These are phyloP conservation scores for Neosilurus hyrtlii DNA, from an alignment of 2,797 vertebrate genomes.

Conservation along the genomic window DNA sequence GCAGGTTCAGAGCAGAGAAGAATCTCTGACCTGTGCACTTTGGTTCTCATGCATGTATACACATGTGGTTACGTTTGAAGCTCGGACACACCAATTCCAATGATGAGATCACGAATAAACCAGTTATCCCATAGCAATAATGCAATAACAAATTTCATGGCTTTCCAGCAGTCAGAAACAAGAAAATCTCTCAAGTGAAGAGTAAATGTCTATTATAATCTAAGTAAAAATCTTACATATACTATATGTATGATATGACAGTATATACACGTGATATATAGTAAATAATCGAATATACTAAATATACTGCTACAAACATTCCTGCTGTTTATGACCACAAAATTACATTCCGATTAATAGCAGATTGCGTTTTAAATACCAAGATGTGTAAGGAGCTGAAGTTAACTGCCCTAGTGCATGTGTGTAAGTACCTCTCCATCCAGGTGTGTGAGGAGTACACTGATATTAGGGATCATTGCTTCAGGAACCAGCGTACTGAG, in stretches of 20 bases:
- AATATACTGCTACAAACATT: neutral
- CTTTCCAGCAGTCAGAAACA: too few relatives aligned
- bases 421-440: conserved; percentile 84
- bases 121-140: too few relatives aligned
- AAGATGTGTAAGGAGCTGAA: neutral
- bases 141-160: too few relatives aligned
- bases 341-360: neutral
- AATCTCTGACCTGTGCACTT: neutral
- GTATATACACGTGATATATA: too few relatives aligned
- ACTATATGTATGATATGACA: too few relatives aligned
- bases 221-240: too few relatives aligned
- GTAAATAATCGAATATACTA: too few relatives aligned
- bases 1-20: conserved; percentile 5
- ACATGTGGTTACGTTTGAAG: neutral
- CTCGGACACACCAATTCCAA: neutral
- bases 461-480: conserved; percentile 85
- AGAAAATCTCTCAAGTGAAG: neutral
- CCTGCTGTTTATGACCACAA: neutral
- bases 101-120: too few relatives aligned
- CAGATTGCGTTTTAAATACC: neutral
- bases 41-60: neutral
- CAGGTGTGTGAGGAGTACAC: conserved; percentile 85
- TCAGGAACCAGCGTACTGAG: conserved; percentile 80
- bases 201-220: too few relatives aligned
- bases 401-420: neutral